Evolutionary conservation across 2,113 vertebrate species (phyloP).

Genomic region (Nestor notabilis): DNA sequence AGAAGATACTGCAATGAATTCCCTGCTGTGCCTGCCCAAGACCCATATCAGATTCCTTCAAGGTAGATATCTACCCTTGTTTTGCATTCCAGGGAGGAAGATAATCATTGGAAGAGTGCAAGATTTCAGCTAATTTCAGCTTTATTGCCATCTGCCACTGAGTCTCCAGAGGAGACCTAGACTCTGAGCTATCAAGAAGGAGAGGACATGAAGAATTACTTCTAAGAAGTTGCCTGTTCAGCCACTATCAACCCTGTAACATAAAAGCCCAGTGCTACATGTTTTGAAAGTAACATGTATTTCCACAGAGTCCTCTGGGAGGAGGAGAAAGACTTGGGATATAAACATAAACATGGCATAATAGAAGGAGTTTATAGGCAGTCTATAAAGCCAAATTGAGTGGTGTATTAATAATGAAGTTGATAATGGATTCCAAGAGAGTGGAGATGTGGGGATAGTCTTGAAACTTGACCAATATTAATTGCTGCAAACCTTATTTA

Average conservation of each 20-base stretch:
- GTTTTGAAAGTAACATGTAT: not conserved
- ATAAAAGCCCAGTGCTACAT: not conserved
- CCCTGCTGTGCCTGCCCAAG: not conserved
- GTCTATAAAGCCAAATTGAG: conserved; percentile 28
- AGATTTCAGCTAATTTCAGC: conserved; percentile 45
- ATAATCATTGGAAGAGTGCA: not conserved
- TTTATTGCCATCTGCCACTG: conserved; percentile 28
- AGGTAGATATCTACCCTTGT: not conserved
- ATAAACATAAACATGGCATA: not conserved
- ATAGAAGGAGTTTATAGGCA: not conserved
- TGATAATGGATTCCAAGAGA: conserved; percentile 42
- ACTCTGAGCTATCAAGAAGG: conserved; percentile 13
- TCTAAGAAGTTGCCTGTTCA: not conserved
- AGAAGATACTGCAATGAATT: not conserved
- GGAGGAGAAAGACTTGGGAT: not conserved
- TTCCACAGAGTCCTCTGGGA: not conserved
- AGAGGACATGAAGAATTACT: conserved; percentile 15
- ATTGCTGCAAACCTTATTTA: conserved; percentile 51
- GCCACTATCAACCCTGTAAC: not conserved
- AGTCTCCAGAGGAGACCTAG: conserved; percentile 10
- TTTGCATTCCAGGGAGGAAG: not conserved
- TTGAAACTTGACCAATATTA: conserved; percentile 48
- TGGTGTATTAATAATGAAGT: conserved; percentile 49
- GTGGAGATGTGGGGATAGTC: conserved; percentile 20
- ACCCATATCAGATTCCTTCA: not conserved